phyloP scores from a whole-genome alignment of 2,113 vertebrate species.

The Haemorhous mexicanus region DNA sequence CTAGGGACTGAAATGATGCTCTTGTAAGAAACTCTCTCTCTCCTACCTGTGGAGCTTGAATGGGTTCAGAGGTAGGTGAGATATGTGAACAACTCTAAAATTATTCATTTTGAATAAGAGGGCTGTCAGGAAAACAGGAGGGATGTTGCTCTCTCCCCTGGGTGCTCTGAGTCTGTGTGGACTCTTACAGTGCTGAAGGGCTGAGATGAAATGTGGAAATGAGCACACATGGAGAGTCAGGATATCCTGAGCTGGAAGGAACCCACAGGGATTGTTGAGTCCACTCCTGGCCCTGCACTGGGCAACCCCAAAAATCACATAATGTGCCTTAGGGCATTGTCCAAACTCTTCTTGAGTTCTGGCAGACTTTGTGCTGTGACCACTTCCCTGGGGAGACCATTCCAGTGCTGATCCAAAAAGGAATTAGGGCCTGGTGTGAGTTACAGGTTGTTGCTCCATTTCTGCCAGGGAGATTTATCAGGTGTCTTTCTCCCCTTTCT shows the following conservation, averaged over 20 bases:
- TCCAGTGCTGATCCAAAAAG: background rate
- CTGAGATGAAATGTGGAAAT: background rate
- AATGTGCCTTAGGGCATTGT: background rate
- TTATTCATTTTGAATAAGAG: background rate
- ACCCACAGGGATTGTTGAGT: too few species aligned
- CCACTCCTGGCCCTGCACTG: background rate
- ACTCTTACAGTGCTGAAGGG: background rate
- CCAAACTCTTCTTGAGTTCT: background rate
- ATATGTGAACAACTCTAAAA: background rate
- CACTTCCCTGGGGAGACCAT: background rate
- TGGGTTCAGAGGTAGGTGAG: background rate
- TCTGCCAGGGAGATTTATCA: background rate
- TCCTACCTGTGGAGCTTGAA: background rate
- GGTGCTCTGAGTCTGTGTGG: background rate
- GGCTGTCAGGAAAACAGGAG: background rate
- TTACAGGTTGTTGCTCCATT: background rate
- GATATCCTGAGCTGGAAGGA: background rate
- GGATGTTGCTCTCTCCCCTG: background rate
- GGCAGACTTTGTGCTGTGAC: background rate
- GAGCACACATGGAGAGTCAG: background rate
- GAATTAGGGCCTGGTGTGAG: background rate
- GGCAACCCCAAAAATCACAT: background rate
- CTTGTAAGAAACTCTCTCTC: background rate
- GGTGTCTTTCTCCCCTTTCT: background rate
- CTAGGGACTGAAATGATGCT: background rate